Evolutionary conservation across 1,140 invertebrate genomes (phyloP).

Genomic region (Tetragnatha versicolor): DNA sequence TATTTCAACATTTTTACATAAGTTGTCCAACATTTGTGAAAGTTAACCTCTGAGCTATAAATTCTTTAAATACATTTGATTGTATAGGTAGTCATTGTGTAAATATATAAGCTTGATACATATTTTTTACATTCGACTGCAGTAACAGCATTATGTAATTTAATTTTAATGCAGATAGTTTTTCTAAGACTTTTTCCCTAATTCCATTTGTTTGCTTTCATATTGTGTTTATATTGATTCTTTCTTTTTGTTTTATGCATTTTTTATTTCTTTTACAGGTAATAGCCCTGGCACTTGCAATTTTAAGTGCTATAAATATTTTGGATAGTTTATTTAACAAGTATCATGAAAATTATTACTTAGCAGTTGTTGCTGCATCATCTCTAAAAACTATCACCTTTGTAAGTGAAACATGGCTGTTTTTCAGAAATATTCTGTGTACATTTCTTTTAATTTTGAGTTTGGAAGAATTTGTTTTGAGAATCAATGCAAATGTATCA

Average conservation of each 20-base stretch:
- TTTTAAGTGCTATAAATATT: background rate
- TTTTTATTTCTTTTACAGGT: conserved; percentile 25
- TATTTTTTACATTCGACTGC: too few relatives aligned
- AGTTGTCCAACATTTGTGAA: too few relatives aligned
- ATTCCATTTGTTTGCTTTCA: background rate
- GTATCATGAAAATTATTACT: background rate
- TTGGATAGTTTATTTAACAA: conserved; percentile 4
- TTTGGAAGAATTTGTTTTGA: too few relatives aligned
- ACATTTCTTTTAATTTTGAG: conserved; percentile 38
- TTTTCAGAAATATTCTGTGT: background rate
- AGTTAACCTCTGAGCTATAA: too few relatives aligned
- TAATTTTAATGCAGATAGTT: background rate
- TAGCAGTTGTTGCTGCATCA: background rate
- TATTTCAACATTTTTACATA: too few relatives aligned
- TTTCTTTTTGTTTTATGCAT: background rate
- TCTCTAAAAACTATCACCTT: conserved; percentile 26
- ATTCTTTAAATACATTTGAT: too few relatives aligned
- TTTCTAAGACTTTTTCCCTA: background rate
- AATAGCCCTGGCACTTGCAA: background rate
- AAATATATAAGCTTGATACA: too few relatives aligned
- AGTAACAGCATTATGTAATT: background rate
- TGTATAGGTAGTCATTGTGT: too few relatives aligned
- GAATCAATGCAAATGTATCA: too few relatives aligned
- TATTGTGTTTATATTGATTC: background rate
- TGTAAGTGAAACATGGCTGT: too few relatives aligned